Base-by-base conservation (phyloP, 2,888 invertebrate genomes). In the Cataglyphis altisquamis region DNA sequence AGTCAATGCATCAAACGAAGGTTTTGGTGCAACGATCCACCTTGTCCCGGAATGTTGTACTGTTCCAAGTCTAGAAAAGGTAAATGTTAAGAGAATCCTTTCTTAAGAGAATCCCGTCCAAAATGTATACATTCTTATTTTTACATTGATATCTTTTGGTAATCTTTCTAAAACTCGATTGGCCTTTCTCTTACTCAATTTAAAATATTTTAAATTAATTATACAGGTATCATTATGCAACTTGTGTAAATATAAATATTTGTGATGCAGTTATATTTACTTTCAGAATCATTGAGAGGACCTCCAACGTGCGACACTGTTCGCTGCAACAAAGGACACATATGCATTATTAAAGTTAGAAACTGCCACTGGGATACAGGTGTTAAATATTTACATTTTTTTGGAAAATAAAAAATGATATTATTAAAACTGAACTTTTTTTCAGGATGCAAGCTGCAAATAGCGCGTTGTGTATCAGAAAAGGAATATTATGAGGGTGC, bases 11-110 rank as follows among this genome's bases (percentile, higher is more conserved):
- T 93, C 0, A 90, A 86, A 39, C 90, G 93, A 60, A 92, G 90
- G 45, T 94, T 93, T 78, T 91, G 91, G 89, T 94, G 94, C 81
- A 89, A 88, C 68, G 80, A 89, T 70, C 87, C 90, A 60, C 91
- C 93, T 0, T 94, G 94, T 82, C 93, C 94, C 1, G 88, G 82
- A 18, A 94, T 94, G 94, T 70, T 91, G 5, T 94, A 92, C 21
- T 94, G 94, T 63, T 89, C 93, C 2, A 92, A 86, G 83, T 90
- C 92, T 1, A 86, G 83, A 68, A 90, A 74, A 90, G 94, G 93
- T 93, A 64, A 86, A 48, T 29, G 8, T 36, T 48, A 10, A 18
- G 0, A 84, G 10, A 8, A 15, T 18, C 1, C 0, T 32, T 4
- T n/a, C 15, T 0, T 12, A 25, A 25, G 25, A 25, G 25, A 25